Evolutionary conservation across 1,140 invertebrate species (phyloP), one percentile per base, ranked within the genome.

Genomic region (Bombus pascuorum): DNA sequence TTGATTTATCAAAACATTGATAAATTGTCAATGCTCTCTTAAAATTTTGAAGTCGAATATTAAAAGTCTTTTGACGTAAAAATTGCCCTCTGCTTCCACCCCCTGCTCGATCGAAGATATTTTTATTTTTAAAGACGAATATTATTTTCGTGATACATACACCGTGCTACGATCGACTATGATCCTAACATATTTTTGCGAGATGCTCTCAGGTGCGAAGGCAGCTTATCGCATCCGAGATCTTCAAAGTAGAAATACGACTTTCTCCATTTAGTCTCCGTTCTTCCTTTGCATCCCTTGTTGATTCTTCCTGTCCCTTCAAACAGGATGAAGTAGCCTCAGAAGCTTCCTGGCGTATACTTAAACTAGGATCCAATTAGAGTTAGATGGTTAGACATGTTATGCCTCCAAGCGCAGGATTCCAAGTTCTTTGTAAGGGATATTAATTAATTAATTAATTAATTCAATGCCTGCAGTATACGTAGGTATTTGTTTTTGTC

Each of bases 291-390:
- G n/a, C 57, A 59, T 25, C 57, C 59, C 42, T 37, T 22, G 9
- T 37, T n/a, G n/a, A 62, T 57, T 66, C 57, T 73, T n/a, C 44
- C 28, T 37, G 22, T 39, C 59, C 37, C n/a, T 47, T 81, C 78
- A 75, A 74, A 73, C 71, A 42, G 70, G 44, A 62, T 81, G 83
- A 81, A 78, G 71, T 70, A 71, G 44, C 78, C 71, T 75, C 78
- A 85, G 57, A 85, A 81, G 78, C 77, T 74, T 81, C 71, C 68
- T 53, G 34, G 25, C 44, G 83, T 81, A 74, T 85, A 85, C 71
- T 81, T 70, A 74, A 81, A 85, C 83, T 75, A 72, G 78, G 83
- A 85, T 81, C 71, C 37, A 85, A 85, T 85, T 85, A 85, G 78
- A 53, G 76, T 53, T 62, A 34, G 62, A 34, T 28, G 42, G 74